A percentile compares a stretch with the other conserved stretches of the same genome.
Conservation (phyloP, 2,113 vertebrate species). For the Microtus richardsoni region DNA sequence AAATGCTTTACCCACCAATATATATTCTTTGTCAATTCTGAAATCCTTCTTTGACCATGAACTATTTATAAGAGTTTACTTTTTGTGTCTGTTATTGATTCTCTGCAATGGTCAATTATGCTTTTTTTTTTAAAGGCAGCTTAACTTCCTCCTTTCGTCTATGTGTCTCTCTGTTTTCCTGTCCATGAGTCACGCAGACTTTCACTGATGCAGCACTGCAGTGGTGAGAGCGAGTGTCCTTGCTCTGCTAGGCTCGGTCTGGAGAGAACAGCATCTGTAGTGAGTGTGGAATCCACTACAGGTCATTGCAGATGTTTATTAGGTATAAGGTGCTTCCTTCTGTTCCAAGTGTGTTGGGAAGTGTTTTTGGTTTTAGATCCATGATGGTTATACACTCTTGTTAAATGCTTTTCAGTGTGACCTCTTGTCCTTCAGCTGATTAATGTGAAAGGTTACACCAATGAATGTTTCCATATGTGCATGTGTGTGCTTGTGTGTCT, state of each 20-base stretch:
- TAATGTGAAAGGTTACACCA: background rate
- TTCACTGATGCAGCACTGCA: background rate
- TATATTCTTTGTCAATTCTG: background rate
- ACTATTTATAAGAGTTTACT: background rate
- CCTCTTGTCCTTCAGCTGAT: background rate
- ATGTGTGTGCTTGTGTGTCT: background rate
- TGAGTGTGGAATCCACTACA: background rate
- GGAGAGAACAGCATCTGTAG: background rate
- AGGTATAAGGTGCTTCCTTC: background rate
- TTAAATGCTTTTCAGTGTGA: background rate
- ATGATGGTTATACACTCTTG: background rate
- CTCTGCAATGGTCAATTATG: background rate
- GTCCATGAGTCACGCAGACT: background rate
- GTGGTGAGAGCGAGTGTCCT: background rate
- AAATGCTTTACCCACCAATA: background rate
- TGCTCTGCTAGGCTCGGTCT: background rate
- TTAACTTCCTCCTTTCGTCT: background rate
- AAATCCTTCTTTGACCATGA: background rate
- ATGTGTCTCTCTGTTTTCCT: background rate
- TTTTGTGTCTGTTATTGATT: background rate
- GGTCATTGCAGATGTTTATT: background rate
- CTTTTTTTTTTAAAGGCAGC: background rate
- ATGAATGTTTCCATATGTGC: background rate
- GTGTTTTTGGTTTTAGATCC: background rate
- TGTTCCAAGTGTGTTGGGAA: background rate